A percentile compares a stretch with the other conserved stretches of the same genome.
These are phyloP conservation scores for Rallus limicola DNA, from an alignment of 2,113 vertebrate genomes.

Conservation along the genomic window DNA sequence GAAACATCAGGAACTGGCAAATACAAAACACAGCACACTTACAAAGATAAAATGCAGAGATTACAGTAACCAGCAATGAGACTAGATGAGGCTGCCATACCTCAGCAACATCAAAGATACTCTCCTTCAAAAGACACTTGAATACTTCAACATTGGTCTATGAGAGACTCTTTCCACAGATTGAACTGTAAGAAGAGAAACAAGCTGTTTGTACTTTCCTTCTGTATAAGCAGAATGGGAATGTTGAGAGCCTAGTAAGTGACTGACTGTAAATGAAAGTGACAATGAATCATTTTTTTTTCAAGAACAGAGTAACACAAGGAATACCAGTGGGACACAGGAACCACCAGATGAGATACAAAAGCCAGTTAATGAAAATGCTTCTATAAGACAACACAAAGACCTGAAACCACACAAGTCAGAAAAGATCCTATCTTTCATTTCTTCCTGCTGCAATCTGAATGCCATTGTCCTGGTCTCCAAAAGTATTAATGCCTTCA, in stretches of 20 bases:
- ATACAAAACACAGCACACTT: background rate
- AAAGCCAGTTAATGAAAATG: background rate
- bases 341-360: background rate
- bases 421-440: background rate
- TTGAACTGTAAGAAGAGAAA: background rate
- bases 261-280: background rate
- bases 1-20: background rate
- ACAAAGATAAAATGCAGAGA: background rate
- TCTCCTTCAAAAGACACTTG: background rate
- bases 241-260: background rate
- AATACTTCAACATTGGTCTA: background rate
- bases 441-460: background rate
- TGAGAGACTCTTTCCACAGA: background rate
- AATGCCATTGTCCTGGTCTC: background rate
- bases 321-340: background rate
- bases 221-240: background rate
- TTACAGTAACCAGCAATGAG: background rate
- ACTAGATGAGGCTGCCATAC: background rate
- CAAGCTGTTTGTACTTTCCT: background rate
- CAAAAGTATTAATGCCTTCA: background rate
- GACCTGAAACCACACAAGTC: background rate
- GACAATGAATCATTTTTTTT: background rate
- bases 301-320: background rate
- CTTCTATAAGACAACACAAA: background rate
- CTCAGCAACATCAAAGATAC: background rate